Evolutionary conservation across 1,140 invertebrate species (phyloP).

Genomic region (Cotesia vestalis): DNA sequence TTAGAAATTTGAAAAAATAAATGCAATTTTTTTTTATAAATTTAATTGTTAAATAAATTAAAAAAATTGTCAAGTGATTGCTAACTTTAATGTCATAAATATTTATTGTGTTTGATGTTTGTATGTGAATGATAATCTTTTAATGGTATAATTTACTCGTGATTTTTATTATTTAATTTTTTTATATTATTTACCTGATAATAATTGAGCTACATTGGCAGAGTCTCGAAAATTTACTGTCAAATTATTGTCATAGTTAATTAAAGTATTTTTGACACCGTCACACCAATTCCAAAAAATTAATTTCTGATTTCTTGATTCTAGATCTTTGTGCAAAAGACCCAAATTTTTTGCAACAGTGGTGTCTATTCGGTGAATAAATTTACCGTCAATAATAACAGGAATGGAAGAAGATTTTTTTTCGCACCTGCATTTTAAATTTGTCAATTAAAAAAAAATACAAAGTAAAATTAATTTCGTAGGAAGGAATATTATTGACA

Average conservation of each 20-base stretch:
- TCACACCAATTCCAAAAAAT: conserved; percentile 64
- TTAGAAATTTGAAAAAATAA: too few relatives aligned
- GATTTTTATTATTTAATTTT: too few relatives aligned
- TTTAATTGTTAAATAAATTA: too few relatives aligned
- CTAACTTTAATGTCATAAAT: too few relatives aligned
- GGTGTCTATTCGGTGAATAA: conserved; percentile 70
- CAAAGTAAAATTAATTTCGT: neutral
- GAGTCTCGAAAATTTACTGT: conserved; percentile 47
- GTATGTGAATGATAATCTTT: too few relatives aligned
- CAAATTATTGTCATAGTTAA: conserved; percentile 50
- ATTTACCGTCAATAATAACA: conserved; percentile 72
- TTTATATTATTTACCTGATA: conserved; percentile 44
- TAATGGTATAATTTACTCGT: too few relatives aligned
- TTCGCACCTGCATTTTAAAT: conserved; percentile 49
- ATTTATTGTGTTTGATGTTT: too few relatives aligned
- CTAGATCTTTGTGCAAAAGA: conserved; percentile 53
- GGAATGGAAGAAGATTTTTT: conserved; percentile 48
- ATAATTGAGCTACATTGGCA: conserved; percentile 47
- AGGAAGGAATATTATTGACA: neutral
- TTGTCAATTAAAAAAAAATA: conserved; percentile 45
- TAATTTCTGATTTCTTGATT: conserved; percentile 52
- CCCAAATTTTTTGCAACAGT: conserved; percentile 70
- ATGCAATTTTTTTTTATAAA: too few relatives aligned
- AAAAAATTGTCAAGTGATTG: too few relatives aligned
- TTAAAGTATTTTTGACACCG: conserved; percentile 47